phyloP scores from a whole-genome alignment of 2,797 vertebrate genomes.

The Eleutherodactylus coqui region DNA sequence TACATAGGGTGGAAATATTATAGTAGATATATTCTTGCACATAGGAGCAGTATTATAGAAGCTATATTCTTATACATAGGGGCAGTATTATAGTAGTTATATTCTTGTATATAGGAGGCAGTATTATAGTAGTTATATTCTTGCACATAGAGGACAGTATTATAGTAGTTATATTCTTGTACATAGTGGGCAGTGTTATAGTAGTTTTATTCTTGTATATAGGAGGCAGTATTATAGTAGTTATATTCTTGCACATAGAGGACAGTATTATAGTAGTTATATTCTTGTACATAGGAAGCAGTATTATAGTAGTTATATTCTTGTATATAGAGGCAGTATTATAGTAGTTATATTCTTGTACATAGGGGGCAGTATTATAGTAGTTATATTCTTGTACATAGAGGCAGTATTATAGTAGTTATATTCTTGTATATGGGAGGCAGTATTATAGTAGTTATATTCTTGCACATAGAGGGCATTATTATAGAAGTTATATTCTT shows the following conservation, averaged over 20 bases:
- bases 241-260: background rate
- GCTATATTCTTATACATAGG: background rate
- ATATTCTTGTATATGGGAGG: no score
- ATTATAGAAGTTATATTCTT: no score
- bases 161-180: constrained; percentile 6
- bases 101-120: background rate
- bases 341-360: no score
- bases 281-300: no score
- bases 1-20: background rate
- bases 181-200: background rate
- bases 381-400: no score
- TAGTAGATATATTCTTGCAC: background rate
- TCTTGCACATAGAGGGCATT: no score
- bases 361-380: no score
- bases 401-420: no score
- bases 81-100: background rate
- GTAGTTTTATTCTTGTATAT: constrained; percentile 3
- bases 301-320: no score
- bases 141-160: background rate
- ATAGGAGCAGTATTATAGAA: background rate
- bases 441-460: no score
- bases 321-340: no score
- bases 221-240: constrained; percentile 7
- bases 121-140: constrained; percentile 1
- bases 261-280: background rate